Evolutionary conservation across 2,113 vertebrate genomes (phyloP).

Genomic region (Anarrhichthys ocellatus): DNA sequence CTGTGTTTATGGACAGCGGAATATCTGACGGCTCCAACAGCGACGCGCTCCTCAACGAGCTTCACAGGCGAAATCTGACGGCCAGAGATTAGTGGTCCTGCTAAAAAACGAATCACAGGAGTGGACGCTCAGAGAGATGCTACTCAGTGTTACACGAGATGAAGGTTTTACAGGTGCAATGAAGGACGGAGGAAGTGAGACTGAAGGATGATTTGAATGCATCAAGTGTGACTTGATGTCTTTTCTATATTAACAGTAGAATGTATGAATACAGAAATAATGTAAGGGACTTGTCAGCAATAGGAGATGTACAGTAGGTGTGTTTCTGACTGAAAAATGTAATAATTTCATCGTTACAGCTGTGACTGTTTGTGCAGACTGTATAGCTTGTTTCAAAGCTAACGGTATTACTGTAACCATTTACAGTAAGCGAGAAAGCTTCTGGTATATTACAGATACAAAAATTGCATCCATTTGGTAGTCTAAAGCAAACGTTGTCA

Average conservation of each 20-base stretch:
- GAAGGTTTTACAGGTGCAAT: slow-evolving; percentile 3
- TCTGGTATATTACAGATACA: neutral
- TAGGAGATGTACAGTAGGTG: neutral
- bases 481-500: neutral
- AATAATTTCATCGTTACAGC: slow-evolving; percentile 15
- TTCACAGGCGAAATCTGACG: slow-evolving; percentile 41
- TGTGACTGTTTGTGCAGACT: neutral
- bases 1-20: slow-evolving; percentile 62
- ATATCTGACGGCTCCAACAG: slow-evolving; percentile 66
- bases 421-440: neutral
- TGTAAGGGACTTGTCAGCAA: neutral
- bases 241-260: neutral
- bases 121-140: neutral
- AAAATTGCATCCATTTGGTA: neutral
- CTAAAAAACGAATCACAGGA: neutral
- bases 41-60: slow-evolving; percentile 74
- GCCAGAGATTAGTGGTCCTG: neutral
- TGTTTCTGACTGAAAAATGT: slow-evolving; percentile 33
- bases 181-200: neutral
- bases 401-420: neutral
- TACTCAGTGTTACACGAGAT: neutral
- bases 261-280: neutral
- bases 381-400: slow-evolving; percentile 10
- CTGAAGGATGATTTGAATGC: slow-evolving; percentile 19
- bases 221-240: neutral